Evolutionary conservation across 2,888 invertebrate genomes (phyloP), one percentile per base, ranked within the genome.

Genomic region (Ormyrus rosae): DNA sequence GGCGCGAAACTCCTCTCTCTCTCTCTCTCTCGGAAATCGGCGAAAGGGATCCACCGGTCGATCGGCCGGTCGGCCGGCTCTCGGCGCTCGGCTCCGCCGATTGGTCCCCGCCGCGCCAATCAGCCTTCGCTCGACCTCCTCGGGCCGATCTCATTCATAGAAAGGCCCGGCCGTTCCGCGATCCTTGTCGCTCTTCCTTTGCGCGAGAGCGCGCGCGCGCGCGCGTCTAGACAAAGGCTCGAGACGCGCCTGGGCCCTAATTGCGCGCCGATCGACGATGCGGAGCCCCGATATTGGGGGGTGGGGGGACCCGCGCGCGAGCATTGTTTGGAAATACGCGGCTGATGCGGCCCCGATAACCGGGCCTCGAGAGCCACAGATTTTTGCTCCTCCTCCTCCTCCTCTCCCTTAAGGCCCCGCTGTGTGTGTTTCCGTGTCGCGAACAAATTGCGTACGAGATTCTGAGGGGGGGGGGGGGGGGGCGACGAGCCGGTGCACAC

Each of bases 251-350:
- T 34, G 34, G 34, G 34, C 34, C 34, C 34, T 34, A 34, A 34
- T 34, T 34, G 34, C 34, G 34, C 34, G 34, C 34, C 34, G 34
- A 34, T 34, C 34, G 34, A 4, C 34, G 34, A 34, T 34, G 34
- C 34, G 34, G 3, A 4, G 34, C 34, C 34, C 34, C 34, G 34
- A 34, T 34, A 34, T 34, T 34, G 34, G 34, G 34, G 34, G 34
- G 4, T 0, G 34, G 34, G 34, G 4, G 3, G 85, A 0, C 34
- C 3, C 56, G 50, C 9, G 84, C 81, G 78, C 79, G 64, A 83
- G 86, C 88, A 90, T 89, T 90, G 90, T 90, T 90, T 90, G 89
- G 89, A 89, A 90, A 90, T 90, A 86, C 87, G 86, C 88, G 84
- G 85, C 84, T 85, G 90, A 89, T 90, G 85, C 77, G 50, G 13